A percentile compares a stretch with the other conserved stretches of the same genome.
Conservation (phyloP, 2,888 invertebrate species). For the Zaprionus lineosus region DNA sequence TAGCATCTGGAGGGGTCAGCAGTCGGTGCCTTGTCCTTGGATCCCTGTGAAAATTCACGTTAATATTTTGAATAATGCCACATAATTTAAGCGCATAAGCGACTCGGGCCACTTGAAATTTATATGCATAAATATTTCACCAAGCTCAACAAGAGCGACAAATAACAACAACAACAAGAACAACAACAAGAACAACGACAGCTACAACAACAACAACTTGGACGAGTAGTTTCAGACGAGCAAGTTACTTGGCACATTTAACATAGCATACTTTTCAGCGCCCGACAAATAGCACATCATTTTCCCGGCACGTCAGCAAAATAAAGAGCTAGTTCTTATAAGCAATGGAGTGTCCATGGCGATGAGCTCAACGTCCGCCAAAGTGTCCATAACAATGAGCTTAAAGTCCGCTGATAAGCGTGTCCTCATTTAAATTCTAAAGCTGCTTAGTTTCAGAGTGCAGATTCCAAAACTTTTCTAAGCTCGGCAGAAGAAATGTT, state of each 20-base stretch:
- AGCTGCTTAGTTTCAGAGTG: not conserved
- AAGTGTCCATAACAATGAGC: not conserved
- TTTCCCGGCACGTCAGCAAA: constrained; percentile 29
- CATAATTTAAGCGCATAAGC: constrained; percentile 69
- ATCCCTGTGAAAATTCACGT: constrained; percentile 52
- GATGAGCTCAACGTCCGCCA: not conserved
- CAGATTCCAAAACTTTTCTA: too few species aligned
- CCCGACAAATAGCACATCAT: constrained; percentile 38
- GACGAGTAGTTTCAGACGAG: constrained; percentile 26
- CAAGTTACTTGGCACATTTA: constrained; percentile 9
- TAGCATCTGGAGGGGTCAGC: constrained; percentile 16
- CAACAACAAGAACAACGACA: not conserved
- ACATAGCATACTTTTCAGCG: constrained; percentile 20
- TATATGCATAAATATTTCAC: constrained; percentile 56
- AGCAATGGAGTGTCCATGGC: constrained; percentile 16
- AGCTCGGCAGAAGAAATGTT: too few species aligned
- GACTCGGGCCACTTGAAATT: constrained; percentile 50
- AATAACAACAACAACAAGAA: constrained; percentile 10
- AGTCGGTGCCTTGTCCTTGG: constrained; percentile 12
- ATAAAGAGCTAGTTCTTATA: constrained; percentile 15
- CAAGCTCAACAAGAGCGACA: too few species aligned
- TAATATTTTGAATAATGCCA: constrained; percentile 69
- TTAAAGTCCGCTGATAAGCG: not conserved
- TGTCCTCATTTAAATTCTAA: not conserved
- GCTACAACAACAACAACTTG: not conserved